Evolutionary conservation across 2,113 vertebrate species (phyloP).

Genomic region (Leuciscus idus): DNA sequence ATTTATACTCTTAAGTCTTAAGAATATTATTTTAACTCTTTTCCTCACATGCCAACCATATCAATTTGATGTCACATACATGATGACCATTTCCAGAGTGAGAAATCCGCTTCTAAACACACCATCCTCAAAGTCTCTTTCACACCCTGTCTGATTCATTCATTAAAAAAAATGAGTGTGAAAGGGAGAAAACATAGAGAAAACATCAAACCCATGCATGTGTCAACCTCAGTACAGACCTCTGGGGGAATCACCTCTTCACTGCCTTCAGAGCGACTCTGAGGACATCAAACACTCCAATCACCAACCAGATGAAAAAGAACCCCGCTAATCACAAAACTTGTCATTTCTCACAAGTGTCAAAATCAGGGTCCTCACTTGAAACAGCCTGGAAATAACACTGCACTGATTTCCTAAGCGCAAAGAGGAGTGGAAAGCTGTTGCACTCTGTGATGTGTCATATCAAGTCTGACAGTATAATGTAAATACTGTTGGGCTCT

Average conservation of each 20-base stretch:
- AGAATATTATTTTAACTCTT: background rate
- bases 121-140: conserved; percentile 42
- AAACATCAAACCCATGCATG: conserved; percentile 47
- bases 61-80: conserved; percentile 25
- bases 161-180: conserved; percentile 43
- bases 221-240: conserved; percentile 54
- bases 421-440: conserved; percentile 32
- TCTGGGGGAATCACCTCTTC: conserved; percentile 52
- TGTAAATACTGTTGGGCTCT: conserved; percentile 47
- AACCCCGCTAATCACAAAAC: conserved; percentile 49
- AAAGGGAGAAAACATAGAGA: conserved; percentile 13
- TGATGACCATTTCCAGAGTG: conserved; percentile 23
- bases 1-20: background rate
- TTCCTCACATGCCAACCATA: background rate
- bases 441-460: conserved; percentile 35
- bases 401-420: conserved; percentile 34
- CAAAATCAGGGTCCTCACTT: conserved; percentile 39
- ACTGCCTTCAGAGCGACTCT: conserved; percentile 46
- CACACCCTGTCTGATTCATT: conserved; percentile 46
- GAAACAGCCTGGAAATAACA: conserved; percentile 34
- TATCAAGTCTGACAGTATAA: conserved; percentile 42
- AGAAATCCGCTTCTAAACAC: conserved; percentile 33
- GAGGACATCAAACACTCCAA: conserved; percentile 55
- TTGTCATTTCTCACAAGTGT: conserved; percentile 58
- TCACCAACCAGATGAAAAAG: conserved; percentile 52